phyloP scores from a whole-genome alignment of 2,797 vertebrate species.

The Myiotriccus ornatus region DNA sequence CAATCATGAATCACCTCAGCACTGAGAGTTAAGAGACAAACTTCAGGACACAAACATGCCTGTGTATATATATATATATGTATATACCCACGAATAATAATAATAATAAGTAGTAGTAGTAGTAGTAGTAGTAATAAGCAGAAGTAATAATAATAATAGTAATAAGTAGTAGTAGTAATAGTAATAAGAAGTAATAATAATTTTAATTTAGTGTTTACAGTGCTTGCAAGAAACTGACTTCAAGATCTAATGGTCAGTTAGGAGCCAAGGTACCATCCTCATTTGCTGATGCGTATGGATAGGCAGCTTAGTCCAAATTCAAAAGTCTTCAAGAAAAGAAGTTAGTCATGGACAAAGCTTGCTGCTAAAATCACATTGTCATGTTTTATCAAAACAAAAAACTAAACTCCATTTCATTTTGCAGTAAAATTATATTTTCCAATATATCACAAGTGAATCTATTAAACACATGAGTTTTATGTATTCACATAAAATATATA shows the following conservation, averaged over 20 bases:
- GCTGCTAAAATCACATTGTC: background rate
- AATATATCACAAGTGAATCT: background rate
- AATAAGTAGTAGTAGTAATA: background rate
- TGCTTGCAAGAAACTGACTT: background rate
- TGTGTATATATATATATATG: background rate
- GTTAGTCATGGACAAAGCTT: background rate
- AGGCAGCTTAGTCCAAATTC: background rate
- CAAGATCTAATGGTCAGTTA: background rate
- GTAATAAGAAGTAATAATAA: background rate
- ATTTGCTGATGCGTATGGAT: background rate
- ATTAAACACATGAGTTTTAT: background rate
- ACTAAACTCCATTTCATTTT: background rate
- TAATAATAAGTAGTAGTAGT: background rate
- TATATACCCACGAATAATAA: fast-evolving
- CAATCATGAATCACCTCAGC: background rate
- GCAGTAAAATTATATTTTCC: background rate
- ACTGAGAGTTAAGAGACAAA: background rate
- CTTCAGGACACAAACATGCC: fast-evolving
- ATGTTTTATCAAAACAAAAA: background rate
- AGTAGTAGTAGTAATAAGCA: background rate
- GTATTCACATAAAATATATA: background rate
- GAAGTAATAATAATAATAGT: no score
- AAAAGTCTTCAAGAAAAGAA: background rate
- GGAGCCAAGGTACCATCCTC: background rate
- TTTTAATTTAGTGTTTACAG: background rate